Conservation (phyloP, 2,797 vertebrate species). For the Myotis planiceps region DNA sequence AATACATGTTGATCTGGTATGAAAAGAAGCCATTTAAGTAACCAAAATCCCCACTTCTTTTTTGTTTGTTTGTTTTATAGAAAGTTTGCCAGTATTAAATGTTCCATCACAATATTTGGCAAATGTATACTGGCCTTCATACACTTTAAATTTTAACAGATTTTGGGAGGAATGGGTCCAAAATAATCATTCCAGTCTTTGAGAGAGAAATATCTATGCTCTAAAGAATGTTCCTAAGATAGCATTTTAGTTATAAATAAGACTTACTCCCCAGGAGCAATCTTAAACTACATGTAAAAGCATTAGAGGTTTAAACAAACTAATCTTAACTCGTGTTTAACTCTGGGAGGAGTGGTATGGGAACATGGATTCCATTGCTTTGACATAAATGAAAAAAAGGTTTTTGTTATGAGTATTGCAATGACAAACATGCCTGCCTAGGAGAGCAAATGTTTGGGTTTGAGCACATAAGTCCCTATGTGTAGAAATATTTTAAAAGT, state of each 20-base stretch:
- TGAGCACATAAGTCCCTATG: not conserved
- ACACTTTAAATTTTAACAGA: constrained; percentile 64
- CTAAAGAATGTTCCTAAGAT: constrained; percentile 75
- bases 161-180: constrained; percentile 39
- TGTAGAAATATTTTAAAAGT: not conserved
- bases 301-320: constrained; percentile 45
- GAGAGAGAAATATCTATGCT: constrained; percentile 51
- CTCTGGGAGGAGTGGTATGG: not conserved
- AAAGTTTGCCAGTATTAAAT: constrained; percentile 28
- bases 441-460: not conserved
- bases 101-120: constrained; percentile 43
- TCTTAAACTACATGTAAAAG: constrained; percentile 39
- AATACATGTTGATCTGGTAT: not conserved
- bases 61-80: not conserved
- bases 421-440: not conserved
- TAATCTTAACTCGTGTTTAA: constrained; percentile 12
- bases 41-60: not conserved
- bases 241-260: constrained; percentile 61
- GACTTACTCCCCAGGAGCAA: not conserved
- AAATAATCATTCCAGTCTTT: constrained; percentile 43
- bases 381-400: constrained; percentile 5
- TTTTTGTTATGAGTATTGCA: not conserved
- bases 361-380: not conserved
- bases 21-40: not conserved
- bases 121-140: constrained; percentile 58